phyloP scores from a whole-genome alignment of 2,113 vertebrate species.

The Antennarius striatus region DNA sequence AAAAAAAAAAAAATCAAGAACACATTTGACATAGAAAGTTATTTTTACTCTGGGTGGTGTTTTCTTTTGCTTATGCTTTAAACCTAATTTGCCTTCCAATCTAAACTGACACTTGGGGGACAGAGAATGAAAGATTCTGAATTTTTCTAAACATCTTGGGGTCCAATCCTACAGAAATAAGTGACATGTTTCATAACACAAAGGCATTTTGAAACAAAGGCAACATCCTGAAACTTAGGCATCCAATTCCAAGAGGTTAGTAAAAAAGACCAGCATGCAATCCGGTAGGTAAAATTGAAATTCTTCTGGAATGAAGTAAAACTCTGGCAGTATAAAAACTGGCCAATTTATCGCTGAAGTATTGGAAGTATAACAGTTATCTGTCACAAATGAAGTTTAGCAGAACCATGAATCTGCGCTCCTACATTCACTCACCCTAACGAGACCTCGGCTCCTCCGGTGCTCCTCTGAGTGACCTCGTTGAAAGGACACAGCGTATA shows the following conservation, averaged over 20 bases:
- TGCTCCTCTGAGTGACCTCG: constrained; percentile 73
- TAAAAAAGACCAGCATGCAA: constrained; percentile 47
- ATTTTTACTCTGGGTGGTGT: too few relatives aligned
- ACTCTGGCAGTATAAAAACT: constrained; percentile 49
- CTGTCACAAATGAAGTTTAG: constrained; percentile 15
- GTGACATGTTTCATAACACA: constrained; percentile 28
- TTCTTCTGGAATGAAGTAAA: constrained; percentile 48
- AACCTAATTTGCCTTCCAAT: constrained; percentile 6
- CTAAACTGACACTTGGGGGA: background rate
- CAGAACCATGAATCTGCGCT: too few relatives aligned
- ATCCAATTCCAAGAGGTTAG: constrained; percentile 35
- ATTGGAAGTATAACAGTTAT: constrained; percentile 64
- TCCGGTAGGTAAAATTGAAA: constrained; percentile 67
- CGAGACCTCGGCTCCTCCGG: constrained; percentile 68
- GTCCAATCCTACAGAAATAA: constrained; percentile 20
- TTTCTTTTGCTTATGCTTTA: background rate
- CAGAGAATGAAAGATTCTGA: constrained; percentile 2
- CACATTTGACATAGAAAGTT: too few relatives aligned
- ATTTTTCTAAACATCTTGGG: constrained; percentile 17
- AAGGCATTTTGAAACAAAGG: constrained; percentile 24
- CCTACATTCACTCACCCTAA: constrained; percentile 69
- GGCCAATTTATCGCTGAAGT: constrained; percentile 53
- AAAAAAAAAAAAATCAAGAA: background rate
- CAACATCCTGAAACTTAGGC: constrained; percentile 23
- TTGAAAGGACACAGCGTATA: constrained; percentile 77